Base-by-base conservation (phyloP, 2,113 vertebrate genomes). In the Lanius ludovicianus region DNA sequence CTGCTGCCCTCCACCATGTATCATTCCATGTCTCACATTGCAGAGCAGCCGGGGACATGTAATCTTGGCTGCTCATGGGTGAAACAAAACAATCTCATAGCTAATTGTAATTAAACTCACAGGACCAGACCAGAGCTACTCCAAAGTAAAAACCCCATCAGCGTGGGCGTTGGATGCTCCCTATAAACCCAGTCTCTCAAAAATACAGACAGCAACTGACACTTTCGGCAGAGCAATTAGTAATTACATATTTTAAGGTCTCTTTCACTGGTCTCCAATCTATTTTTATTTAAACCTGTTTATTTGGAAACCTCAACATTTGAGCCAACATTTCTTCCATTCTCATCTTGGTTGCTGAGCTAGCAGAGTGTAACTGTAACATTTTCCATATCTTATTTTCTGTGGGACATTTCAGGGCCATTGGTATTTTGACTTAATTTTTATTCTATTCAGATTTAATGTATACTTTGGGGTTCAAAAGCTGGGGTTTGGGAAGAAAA, bases 151-250 rank as follows among this genome's bases (percentile, higher is more conserved):
- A 49, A 37, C 3, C 2, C 2, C 8, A 49, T 35, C 37, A 67
- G 18, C 0, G 0, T 27, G 28, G 50, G 21, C 0, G 0, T 2
- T 30, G 28, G 13, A 15, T 33, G 14, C 27, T 89, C 59, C 23
- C 22, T 41, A 9, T 11, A 76, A 76, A 84, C 7, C 2, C 28
- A 59, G 25, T 27, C 15, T 30, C 42, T 67, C 68, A 84, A 49
- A 89, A 91, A 67, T 18, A 25, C n/a, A 69, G 28, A 37, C 11
- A 65, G 50, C 13, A 62, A 15, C 33, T 20, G 39, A 87, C 47
- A 25, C 3, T 42, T 89, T 64, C 13, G 49, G 44, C 8, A 63
- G 3, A 13, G 6, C 24, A 84, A 25, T 87, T 77, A 39, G 84
- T 49, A 80, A 84, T 49, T 64, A 22, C 14, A 6, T 74, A 19